phyloP scores from a whole-genome alignment of 2,113 vertebrate species.

The Cyanoliseus patagonus region DNA sequence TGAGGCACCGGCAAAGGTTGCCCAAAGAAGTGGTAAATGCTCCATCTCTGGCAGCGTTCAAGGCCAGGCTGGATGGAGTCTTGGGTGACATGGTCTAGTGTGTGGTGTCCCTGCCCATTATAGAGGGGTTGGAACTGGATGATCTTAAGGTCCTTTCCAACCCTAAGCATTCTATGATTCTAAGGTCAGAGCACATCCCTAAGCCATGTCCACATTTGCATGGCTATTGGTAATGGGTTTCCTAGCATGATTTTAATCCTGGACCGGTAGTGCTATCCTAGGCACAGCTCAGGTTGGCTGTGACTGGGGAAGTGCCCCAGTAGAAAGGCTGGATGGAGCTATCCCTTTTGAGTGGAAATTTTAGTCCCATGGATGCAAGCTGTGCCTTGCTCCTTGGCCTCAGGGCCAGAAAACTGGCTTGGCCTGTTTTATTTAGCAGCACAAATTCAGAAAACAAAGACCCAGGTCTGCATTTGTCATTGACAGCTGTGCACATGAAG shows the following conservation, averaged over 20 bases:
- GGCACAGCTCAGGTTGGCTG: background rate
- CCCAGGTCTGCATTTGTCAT: background rate
- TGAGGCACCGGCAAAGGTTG: background rate
- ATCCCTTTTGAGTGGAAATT: background rate
- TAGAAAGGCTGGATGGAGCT: background rate
- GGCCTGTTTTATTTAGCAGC: background rate
- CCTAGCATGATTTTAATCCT: background rate
- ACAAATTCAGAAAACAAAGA: background rate
- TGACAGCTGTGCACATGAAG: background rate
- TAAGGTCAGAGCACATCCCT: background rate
- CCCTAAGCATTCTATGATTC: background rate
- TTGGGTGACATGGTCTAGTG: background rate
- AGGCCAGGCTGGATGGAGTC: background rate
- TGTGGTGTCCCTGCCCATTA: background rate
- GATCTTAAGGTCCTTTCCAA: background rate
- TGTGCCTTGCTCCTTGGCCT: background rate
- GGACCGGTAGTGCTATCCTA: background rate
- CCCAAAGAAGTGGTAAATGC: background rate
- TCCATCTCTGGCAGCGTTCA: background rate
- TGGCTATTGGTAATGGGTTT: background rate
- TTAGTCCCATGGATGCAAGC: background rate
- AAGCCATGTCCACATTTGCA: rapidly evolving
- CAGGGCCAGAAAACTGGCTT: conserved; percentile 9
- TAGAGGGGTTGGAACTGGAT: background rate
- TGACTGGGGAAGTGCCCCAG: background rate